Conservation (phyloP, 2,888 invertebrate genomes). For the Linyphia triangularis region DNA sequence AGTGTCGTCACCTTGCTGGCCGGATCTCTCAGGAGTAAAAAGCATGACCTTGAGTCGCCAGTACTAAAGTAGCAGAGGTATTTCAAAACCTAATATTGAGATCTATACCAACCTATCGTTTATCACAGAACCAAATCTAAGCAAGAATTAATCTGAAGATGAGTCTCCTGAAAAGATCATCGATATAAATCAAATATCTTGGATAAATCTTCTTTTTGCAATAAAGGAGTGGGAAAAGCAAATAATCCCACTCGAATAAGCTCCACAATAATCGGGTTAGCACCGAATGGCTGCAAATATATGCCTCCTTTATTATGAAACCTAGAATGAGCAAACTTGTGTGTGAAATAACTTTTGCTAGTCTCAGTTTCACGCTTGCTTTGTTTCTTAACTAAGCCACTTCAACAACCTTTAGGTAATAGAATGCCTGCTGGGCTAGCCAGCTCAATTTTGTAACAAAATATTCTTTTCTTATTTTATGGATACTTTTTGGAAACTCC, state of each 20-base stretch:
- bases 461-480: too few species aligned
- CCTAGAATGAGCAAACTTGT: background rate
- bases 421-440: background rate
- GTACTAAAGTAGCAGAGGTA: too few species aligned
- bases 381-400: background rate
- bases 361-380: background rate
- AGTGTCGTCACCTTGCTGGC: too few species aligned
- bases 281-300: background rate
- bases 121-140: background rate
- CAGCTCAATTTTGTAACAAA: background rate
- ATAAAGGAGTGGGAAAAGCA: background rate
- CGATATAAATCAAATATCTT: background rate
- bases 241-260: background rate
- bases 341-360: too few species aligned
- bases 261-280: constrained; percentile 11
- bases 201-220: background rate
- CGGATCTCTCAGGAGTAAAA: too few species aligned
- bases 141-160: background rate
- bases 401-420: background rate
- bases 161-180: too few species aligned
- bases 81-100: too few species aligned
- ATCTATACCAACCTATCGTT: background rate
- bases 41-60: too few species aligned
- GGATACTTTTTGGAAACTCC: too few species aligned
- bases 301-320: background rate